Conservation (phyloP, 1,140 invertebrate genomes). For the Latrodectus geometricus region DNA sequence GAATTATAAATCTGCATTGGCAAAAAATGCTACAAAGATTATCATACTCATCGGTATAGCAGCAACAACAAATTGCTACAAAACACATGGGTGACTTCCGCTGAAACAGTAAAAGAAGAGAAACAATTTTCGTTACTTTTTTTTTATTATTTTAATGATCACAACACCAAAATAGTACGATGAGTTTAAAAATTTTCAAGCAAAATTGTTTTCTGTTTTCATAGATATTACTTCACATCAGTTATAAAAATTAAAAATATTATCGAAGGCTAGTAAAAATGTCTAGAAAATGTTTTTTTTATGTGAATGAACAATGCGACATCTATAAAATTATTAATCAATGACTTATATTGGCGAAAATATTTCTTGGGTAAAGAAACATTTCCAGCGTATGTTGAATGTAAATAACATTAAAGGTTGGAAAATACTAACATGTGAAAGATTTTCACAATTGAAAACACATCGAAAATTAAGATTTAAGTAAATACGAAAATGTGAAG, state of each 20-base stretch:
- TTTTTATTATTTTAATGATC: slow-evolving; percentile 40
- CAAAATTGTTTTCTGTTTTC: slow-evolving; percentile 31
- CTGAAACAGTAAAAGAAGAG: slow-evolving; percentile 23
- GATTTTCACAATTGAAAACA: background rate
- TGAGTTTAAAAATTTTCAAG: slow-evolving; percentile 54
- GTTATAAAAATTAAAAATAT: slow-evolving; percentile 37
- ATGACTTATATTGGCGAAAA: background rate
- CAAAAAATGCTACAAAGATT: slow-evolving; percentile 61
- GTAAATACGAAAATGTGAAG: background rate
- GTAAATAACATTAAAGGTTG: background rate
- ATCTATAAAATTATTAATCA: background rate
- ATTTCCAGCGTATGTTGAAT: background rate
- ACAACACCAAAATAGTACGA: slow-evolving; percentile 50
- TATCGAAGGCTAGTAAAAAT: slow-evolving; percentile 51
- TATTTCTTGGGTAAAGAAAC: background rate
- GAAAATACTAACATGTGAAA: background rate
- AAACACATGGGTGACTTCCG: slow-evolving; percentile 46
- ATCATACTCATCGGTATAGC: slow-evolving; percentile 57
- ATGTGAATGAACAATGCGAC: background rate
- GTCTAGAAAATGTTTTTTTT: slow-evolving; percentile 33
- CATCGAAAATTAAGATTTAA: background rate
- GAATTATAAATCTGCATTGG: slow-evolving; percentile 62
- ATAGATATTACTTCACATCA: background rate
- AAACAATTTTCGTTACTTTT: too few species aligned
- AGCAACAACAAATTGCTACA: slow-evolving; percentile 60